These are phyloP conservation scores for Plebejus anna DNA, from an alignment of 2,888 invertebrate species.

Conservation along the genomic window DNA sequence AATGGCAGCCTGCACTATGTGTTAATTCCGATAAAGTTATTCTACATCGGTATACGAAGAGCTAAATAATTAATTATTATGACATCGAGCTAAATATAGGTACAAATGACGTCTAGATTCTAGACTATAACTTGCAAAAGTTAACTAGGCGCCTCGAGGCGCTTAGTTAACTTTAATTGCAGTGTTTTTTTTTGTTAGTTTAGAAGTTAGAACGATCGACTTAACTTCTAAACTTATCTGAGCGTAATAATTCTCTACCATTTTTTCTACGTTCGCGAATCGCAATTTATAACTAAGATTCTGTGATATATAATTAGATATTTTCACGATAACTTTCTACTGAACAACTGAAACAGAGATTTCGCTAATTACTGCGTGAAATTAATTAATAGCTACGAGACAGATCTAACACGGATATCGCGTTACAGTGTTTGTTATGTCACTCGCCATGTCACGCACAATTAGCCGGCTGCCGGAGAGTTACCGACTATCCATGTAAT, in stretches of 20 bases:
- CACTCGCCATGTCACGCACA: background rate
- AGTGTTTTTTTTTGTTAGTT: too few relatives aligned
- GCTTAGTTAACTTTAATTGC: too few relatives aligned
- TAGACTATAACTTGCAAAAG: too few relatives aligned
- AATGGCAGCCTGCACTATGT: too few relatives aligned
- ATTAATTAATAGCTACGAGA: background rate
- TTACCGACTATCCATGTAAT: background rate
- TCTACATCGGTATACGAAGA: too few relatives aligned
- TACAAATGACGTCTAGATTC: too few relatives aligned
- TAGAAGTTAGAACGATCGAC: too few relatives aligned
- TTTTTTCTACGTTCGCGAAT: background rate
- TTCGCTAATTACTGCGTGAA: background rate
- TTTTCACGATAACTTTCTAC: conserved; percentile 2
- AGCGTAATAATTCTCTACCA: background rate
- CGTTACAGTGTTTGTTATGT: background rate
- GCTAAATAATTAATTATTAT: too few relatives aligned
- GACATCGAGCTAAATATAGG: too few relatives aligned
- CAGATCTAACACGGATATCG: conserved; percentile 4
- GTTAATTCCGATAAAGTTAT: too few relatives aligned
- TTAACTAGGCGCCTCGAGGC: too few relatives aligned
- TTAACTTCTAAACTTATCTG: background rate
- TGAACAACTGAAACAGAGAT: conserved; percentile 6
- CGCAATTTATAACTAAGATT: background rate
- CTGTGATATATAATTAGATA: background rate
- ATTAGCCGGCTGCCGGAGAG: background rate